These are phyloP conservation scores for Furcula furcula DNA, from an alignment of 2,888 invertebrate species.

Conservation along the genomic window DNA sequence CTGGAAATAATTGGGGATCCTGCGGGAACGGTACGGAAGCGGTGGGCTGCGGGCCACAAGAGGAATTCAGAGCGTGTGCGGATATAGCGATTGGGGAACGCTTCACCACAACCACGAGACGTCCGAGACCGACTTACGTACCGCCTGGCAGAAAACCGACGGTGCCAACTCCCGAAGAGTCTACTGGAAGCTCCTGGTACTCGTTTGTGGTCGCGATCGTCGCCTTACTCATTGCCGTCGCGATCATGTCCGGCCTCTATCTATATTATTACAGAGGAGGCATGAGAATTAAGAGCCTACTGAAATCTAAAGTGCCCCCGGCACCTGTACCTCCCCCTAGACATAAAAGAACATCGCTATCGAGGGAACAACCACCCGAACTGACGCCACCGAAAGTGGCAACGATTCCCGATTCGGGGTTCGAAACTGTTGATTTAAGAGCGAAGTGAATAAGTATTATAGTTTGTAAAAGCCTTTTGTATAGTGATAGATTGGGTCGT, in stretches of 20 bases:
- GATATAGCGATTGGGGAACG: constrained; percentile 87
- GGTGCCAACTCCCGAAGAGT: constrained; percentile 66
- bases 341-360: constrained; percentile 63
- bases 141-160: constrained; percentile 67
- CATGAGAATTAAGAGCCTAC: constrained; percentile 83
- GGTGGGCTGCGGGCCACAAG: constrained; percentile 94
- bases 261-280: constrained; percentile 89
- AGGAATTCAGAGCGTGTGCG: constrained; percentile 93
- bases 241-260: constrained; percentile 85
- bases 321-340: constrained; percentile 72
- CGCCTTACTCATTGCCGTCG: constrained; percentile 84
- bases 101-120: constrained; percentile 64
- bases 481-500: constrained; percentile 40
- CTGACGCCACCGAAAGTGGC: constrained; percentile 58
- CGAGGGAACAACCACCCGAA: constrained; percentile 64
- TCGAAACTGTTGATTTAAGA: constrained; percentile 73
- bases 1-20: constrained; percentile 92
- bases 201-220: constrained; percentile 83
- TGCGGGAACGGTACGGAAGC: constrained; percentile 88
- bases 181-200: constrained; percentile 74
- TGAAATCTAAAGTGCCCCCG: constrained; percentile 70
- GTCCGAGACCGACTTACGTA: constrained; percentile 70
- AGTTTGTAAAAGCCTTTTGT: constrained; percentile 24
- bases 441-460: constrained; percentile 40
- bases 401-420: constrained; percentile 65